Evolutionary conservation across 1,140 invertebrate genomes (phyloP).

Genomic region (Drosophila sechellia): DNA sequence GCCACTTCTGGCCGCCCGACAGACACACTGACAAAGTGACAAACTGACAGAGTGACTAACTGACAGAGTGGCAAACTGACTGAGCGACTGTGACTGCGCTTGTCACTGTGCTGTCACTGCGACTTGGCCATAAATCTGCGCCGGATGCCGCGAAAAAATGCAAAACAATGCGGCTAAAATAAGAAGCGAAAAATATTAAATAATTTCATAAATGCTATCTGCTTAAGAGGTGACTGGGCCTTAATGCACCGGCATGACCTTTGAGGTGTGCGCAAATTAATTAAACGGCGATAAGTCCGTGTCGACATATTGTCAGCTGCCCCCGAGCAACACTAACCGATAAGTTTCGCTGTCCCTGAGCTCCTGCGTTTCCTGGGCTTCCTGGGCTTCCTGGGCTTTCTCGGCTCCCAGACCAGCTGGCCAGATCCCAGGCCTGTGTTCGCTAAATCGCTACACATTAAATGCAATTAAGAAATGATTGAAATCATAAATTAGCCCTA

Average conservation of each 20-base stretch:
- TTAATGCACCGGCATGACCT: conserved; percentile 51
- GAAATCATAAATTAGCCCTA: conserved; percentile 82
- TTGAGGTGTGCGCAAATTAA: conserved; percentile 67
- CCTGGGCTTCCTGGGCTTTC: too few species aligned
- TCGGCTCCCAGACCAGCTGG: neutral
- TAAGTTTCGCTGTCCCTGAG: conserved; percentile 13
- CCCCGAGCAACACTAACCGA: conserved; percentile 25
- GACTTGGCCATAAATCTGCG: conserved; percentile 40
- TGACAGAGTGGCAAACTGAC: conserved; percentile 18
- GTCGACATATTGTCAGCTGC: conserved; percentile 58
- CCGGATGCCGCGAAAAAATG: conserved; percentile 10
- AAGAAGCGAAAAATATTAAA: neutral
- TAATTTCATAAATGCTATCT: conserved; percentile 16
- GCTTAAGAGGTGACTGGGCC: neutral
- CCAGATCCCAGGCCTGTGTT: conserved; percentile 37
- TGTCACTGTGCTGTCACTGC: conserved; percentile 51
- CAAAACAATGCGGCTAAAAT: neutral
- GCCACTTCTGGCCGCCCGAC: conserved; percentile 14
- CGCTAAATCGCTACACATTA: conserved; percentile 79
- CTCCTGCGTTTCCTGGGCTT: neutral
- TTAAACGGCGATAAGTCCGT: conserved; percentile 65
- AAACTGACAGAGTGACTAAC: conserved; percentile 9
- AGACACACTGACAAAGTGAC: conserved; percentile 21
- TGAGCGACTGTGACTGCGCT: conserved; percentile 51
- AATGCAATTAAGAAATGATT: conserved; percentile 83